phyloP scores from a whole-genome alignment of 2,797 vertebrate species.

The Erethizon dorsatum region DNA sequence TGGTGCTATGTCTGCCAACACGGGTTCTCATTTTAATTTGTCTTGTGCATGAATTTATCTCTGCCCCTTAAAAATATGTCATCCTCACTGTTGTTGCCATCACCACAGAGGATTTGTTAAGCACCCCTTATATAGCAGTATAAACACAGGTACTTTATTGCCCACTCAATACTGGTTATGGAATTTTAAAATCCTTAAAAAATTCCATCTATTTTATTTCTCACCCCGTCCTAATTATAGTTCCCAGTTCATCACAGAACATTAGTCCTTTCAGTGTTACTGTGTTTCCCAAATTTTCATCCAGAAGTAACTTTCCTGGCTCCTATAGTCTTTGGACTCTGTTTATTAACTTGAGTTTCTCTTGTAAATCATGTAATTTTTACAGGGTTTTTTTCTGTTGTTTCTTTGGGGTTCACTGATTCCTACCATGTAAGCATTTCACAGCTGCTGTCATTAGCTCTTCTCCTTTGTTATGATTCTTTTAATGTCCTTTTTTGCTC shows the following conservation, averaged over 20 bases:
- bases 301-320: conserved; percentile 52
- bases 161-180: not conserved
- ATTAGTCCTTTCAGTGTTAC: conserved; percentile 33
- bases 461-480: conserved; percentile 84
- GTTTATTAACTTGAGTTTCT: conserved; percentile 70
- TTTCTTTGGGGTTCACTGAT: conserved; percentile 80
- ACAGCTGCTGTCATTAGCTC: conserved; percentile 81
- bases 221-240: conserved; percentile 35
- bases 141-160: not conserved
- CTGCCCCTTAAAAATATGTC: not conserved
- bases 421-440: conserved; percentile 65
- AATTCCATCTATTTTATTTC: conserved; percentile 43
- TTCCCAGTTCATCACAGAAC: conserved; percentile 28
- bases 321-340: conserved; percentile 15
- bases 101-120: not conserved
- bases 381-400: conserved; percentile 49
- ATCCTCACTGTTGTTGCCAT: not conserved
- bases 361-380: conserved; percentile 74
- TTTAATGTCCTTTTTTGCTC: conserved; percentile 84
- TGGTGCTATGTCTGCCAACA: not conserved
- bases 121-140: not conserved
- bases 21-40: conserved; percentile 61
- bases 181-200: conserved; percentile 17
- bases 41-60: conserved; percentile 61
- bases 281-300: conserved; percentile 53